A percentile compares a stretch with the other conserved stretches of the same genome.
Conservation (phyloP, 2,888 invertebrate species). For the Cheilosia vulpina region DNA sequence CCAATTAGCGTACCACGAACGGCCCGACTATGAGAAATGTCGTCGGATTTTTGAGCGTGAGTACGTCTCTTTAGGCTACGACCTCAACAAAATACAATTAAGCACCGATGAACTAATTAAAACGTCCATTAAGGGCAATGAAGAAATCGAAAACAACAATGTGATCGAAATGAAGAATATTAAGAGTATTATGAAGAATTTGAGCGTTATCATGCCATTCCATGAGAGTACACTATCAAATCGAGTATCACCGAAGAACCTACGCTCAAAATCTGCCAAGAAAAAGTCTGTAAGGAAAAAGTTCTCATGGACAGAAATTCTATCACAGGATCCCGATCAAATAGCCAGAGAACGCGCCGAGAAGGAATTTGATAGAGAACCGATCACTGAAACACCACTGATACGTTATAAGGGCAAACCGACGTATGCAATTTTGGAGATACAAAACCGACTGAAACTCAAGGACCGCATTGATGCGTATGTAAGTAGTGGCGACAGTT, state of each 20-base stretch:
- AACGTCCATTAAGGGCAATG: conserved; percentile 80
- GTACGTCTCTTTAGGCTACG: conserved; percentile 85
- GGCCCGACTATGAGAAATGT: conserved; percentile 90
- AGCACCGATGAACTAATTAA: conserved; percentile 81
- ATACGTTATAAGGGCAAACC: conserved; percentile 81
- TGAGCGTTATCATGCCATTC: conserved; percentile 80
- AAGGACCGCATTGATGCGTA: conserved; percentile 79
- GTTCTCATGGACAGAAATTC: conserved; percentile 83
- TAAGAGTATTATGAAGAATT: conserved; percentile 80
- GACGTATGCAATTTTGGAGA: conserved; percentile 82
- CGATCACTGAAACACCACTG: conserved; percentile 77
- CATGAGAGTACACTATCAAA: conserved; percentile 81
- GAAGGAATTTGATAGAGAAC: conserved; percentile 83
- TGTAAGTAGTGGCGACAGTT: conserved; percentile 75
- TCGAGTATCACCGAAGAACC: conserved; percentile 86
- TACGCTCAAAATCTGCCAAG: conserved; percentile 85
- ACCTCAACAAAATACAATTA: conserved; percentile 77
- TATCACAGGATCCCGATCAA: conserved; percentile 83
- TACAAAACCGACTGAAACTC: conserved; percentile 80
- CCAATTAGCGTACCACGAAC: conserved; percentile 88
- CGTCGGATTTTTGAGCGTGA: conserved; percentile 88
- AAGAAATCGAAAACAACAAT: conserved; percentile 80
- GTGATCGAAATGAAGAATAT: conserved; percentile 84
- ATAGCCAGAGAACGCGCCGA: conserved; percentile 83
- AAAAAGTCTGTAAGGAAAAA: conserved; percentile 80